Base-by-base conservation (phyloP, 2,888 invertebrate species). In the Zygaena filipendulae region DNA sequence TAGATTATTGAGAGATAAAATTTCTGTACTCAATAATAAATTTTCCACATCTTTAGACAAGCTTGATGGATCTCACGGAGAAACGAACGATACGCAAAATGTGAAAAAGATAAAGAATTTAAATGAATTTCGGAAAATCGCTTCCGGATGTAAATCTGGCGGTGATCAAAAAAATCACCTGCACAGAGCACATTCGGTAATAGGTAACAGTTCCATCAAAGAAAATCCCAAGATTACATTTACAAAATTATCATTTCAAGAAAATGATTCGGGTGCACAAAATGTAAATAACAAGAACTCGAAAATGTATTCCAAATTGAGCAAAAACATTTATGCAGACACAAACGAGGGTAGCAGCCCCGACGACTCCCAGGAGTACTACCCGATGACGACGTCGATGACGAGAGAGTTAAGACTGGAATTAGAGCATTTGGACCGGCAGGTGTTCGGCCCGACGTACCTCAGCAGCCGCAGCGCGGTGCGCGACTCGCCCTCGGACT, bases 341-440 rank as follows among this genome's bases (percentile, higher is more conserved):
- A 42, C 58, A 7, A 74, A 82, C 39, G 84, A 85, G 32, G 84
- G 85, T 25, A 85, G 84, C 43, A 91, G 91, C 38, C 90, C 90
- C 0, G 91, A 91, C 43, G 91, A 92, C 58, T 87, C 88, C 2
- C 88, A 90, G 43, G 90, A 90, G 52, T 92, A 92, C 57, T 90
- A 90, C 52, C 92, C 92, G 2, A 89, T 94, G 87, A 91, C 91
- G 1, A 92, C 91, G 3, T 91, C 92, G 2, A 90, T 92, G 77
- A 92, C 92, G 1, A 83, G 91, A 46, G 92, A 93, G 57, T 66
- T 93, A 46, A 83, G 89, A 45, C 79, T 92, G 25, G 92, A 93
- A 59, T 61, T 92, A 38, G 92, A 93, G 52, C 92, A 90, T 56
- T 72, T 93, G 44, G 92, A 93, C 63, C 82, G 92, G 5, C 92